These are phyloP conservation scores for Chrysopa pallens DNA, from an alignment of 1,140 invertebrate genomes.

Conservation along the genomic window DNA sequence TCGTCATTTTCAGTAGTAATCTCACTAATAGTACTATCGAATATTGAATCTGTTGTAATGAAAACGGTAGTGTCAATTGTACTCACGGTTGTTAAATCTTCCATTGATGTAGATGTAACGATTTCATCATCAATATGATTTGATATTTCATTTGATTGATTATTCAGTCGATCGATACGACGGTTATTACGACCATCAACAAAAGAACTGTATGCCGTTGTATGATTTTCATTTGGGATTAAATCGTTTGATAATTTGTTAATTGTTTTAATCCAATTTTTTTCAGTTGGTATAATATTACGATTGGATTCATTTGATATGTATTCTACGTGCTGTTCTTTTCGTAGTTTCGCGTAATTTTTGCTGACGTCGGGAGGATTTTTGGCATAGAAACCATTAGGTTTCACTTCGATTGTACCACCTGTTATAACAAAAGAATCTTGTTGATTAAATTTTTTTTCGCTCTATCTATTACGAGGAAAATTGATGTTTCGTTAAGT, in stretches of 20 bases:
- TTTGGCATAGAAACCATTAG: conserved; percentile 27
- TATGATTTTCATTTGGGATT: background rate
- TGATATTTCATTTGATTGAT: background rate
- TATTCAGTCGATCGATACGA: background rate
- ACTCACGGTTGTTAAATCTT: conserved; percentile 3
- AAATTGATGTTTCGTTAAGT: too few relatives aligned
- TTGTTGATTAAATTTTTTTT: too few relatives aligned
- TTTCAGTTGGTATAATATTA: background rate
- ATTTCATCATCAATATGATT: conserved; percentile 2
- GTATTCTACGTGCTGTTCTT: conserved; percentile 15
- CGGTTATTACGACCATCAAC: conserved; percentile 8
- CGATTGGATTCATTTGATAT: background rate
- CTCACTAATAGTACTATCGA: background rate
- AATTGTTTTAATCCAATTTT: background rate
- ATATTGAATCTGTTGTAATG: background rate
- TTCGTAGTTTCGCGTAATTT: conserved; percentile 32
- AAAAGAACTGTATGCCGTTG: background rate
- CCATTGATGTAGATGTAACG: conserved; percentile 3
- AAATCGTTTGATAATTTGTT: background rate
- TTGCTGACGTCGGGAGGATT: conserved; percentile 32
- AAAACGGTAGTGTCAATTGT: background rate
- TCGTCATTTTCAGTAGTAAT: background rate
- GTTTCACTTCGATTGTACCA: conserved; percentile 31
- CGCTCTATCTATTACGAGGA: too few relatives aligned
- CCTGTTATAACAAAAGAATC: conserved; percentile 18